A percentile compares a stretch with the other conserved stretches of the same genome.
Conservation (phyloP, 2,797 vertebrate genomes). For the Bucorvus abyssinicus region DNA sequence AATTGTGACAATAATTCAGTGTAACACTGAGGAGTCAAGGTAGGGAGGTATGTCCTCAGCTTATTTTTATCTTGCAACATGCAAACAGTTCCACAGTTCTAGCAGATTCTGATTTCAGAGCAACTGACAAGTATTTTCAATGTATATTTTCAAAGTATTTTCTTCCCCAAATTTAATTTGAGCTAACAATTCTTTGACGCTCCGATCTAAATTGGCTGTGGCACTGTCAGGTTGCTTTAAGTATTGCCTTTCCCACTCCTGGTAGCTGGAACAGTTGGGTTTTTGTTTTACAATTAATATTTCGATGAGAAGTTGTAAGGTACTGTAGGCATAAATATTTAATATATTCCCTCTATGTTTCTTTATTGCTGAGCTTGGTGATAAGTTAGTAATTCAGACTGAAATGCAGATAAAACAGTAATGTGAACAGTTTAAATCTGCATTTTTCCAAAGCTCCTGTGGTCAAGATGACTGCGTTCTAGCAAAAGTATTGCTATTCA, state of each 20-base stretch:
- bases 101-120: not conserved
- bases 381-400: slow-evolving; percentile 70
- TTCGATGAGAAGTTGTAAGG: slow-evolving; percentile 44
- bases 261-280: slow-evolving; percentile 51
- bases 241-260: slow-evolving; percentile 33
- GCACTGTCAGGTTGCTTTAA: not conserved
- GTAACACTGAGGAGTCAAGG: not conserved
- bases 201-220: not conserved
- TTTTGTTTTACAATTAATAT: slow-evolving; percentile 67
- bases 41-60: not conserved
- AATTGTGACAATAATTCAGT: not conserved
- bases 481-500: slow-evolving; percentile 56
- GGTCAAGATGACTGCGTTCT: slow-evolving; percentile 65
- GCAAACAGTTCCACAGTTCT: not conserved
- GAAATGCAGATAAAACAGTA: slow-evolving; percentile 67
- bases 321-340: slow-evolving; percentile 71
- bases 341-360: slow-evolving; percentile 61
- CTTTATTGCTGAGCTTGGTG: slow-evolving; percentile 72
- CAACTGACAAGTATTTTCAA: not conserved
- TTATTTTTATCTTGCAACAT: not conserved
- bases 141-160: not conserved
- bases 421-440: slow-evolving; percentile 67
- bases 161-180: slow-evolving; percentile 31
- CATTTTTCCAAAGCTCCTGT: slow-evolving; percentile 72
- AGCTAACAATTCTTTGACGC: not conserved